Conservation (phyloP, 37 sponge, comb jelly and placozoan genomes). For the Bolinopsis microptera region DNA sequence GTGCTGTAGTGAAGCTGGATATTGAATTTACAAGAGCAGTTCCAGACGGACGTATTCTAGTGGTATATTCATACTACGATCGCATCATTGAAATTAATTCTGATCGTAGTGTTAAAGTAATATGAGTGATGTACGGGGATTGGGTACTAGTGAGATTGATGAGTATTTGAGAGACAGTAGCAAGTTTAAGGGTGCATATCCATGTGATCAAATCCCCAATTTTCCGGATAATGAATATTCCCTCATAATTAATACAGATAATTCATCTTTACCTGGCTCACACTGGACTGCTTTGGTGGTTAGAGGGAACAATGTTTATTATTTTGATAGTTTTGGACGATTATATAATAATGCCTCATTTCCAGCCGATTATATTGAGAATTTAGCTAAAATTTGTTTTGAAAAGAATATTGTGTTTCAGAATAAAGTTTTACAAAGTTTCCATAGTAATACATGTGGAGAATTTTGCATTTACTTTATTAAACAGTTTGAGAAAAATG, state of each 20-base stretch:
- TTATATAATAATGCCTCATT: constrained; percentile 14
- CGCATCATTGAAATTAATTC: constrained; percentile 5
- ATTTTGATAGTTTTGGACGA: constrained; percentile 10
- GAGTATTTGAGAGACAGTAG: not conserved
- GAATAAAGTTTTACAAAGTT: too few species aligned
- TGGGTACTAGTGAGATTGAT: constrained; percentile 1
- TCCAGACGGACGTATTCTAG: not conserved
- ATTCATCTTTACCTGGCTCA: not conserved
- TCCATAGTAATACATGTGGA: too few species aligned
- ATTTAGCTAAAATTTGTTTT: not conserved
- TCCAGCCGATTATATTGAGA: not conserved
- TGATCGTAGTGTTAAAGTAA: not conserved
- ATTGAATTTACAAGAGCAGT: not conserved
- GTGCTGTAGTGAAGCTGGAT: not conserved
- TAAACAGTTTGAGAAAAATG: constrained; percentile 25
- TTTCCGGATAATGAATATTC: constrained; percentile 13
- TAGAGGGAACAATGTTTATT: too few species aligned
- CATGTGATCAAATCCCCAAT: too few species aligned
- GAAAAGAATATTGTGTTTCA: not conserved
- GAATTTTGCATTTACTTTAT: too few species aligned
- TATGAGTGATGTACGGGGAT: not conserved
- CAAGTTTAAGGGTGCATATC: too few species aligned
- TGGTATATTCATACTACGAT: not conserved
- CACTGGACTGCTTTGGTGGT: too few species aligned
- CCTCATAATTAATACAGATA: not conserved